A percentile compares a stretch with the other conserved stretches of the same genome.
These are phyloP conservation scores for Ectemnius continuus DNA, from an alignment of 2,888 invertebrate species.

Conservation along the genomic window DNA sequence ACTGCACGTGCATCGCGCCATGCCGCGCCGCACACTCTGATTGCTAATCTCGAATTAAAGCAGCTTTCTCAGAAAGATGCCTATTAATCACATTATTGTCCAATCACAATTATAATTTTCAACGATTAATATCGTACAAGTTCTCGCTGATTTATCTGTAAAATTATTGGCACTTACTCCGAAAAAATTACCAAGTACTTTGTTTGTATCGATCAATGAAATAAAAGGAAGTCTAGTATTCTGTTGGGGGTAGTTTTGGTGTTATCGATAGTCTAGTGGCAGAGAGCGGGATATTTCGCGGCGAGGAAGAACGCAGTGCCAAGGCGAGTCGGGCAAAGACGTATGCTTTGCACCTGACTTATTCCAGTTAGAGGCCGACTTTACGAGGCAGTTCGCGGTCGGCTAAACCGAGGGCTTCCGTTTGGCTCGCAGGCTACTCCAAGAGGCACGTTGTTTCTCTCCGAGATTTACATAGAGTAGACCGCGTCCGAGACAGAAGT, in stretches of 20 bases:
- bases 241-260: too few relatives aligned
- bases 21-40: slow-evolving; percentile 47
- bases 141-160: too few relatives aligned
- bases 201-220: too few relatives aligned
- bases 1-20: neutral
- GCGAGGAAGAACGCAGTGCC: neutral
- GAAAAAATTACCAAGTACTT: too few relatives aligned
- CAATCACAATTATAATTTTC: too few relatives aligned
- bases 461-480: slow-evolving; percentile 2
- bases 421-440: too few relatives aligned
- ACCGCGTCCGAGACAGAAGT: slow-evolving; percentile 29
- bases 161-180: too few relatives aligned
- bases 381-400: slow-evolving; percentile 3
- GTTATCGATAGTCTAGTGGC: too few relatives aligned
- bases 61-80: slow-evolving; percentile 24
- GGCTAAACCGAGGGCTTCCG: neutral
- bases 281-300: neutral
- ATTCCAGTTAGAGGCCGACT: neutral
- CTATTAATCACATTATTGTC: too few relatives aligned
- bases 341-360: slow-evolving; percentile 1
- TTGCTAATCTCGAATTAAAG: slow-evolving; percentile 45
- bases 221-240: too few relatives aligned
- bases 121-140: too few relatives aligned
- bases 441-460: too few relatives aligned
- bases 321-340: neutral